Percentiles rank a stretch among this genome's conserved stretches.
phyloP scores from a whole-genome alignment of 2,113 vertebrate genomes.

The Leucoraja erinaceus region DNA sequence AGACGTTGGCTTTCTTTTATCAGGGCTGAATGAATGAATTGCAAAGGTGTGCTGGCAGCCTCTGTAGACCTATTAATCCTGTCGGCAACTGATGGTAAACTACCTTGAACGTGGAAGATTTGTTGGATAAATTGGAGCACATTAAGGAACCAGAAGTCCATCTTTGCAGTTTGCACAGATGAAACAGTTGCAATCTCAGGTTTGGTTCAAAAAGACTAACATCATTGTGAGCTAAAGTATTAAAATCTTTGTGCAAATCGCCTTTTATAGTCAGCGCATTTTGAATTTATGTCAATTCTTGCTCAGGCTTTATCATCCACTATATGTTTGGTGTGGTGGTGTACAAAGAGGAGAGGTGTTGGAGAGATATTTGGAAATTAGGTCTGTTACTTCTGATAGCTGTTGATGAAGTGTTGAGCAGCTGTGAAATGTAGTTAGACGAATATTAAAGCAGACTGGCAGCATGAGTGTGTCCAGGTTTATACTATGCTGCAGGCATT shows the following conservation, averaged over 20 bases:
- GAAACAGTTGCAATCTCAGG: not conserved
- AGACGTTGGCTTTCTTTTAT: too few species aligned
- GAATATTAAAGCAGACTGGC: slow-evolving; percentile 20
- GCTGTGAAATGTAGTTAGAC: slow-evolving; percentile 19
- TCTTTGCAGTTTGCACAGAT: not conserved
- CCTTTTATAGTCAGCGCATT: not conserved
- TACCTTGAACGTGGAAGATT: not conserved
- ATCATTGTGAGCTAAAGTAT: not conserved
- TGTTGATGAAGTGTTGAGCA: slow-evolving; percentile 27
- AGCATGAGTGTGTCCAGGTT: slow-evolving; percentile 17
- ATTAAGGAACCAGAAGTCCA: not conserved
- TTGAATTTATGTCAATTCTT: too few species aligned
- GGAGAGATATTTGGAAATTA: not conserved
- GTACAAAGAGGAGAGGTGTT: too few species aligned
- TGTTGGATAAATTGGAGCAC: not conserved
- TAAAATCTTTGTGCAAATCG: not conserved
- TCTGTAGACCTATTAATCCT: too few species aligned
- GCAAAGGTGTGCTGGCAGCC: too few species aligned
- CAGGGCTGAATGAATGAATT: too few species aligned
- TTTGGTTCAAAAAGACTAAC: not conserved
- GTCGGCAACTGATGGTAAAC: not conserved
- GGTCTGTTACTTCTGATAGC: not conserved
- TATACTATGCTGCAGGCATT: slow-evolving; percentile 37
- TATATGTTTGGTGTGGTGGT: not conserved
- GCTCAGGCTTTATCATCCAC: not conserved